A percentile compares a stretch with the other conserved stretches of the same genome.
Conservation (phyloP, 2,888 invertebrate genomes). For the Oscheius myriophilus region DNA sequence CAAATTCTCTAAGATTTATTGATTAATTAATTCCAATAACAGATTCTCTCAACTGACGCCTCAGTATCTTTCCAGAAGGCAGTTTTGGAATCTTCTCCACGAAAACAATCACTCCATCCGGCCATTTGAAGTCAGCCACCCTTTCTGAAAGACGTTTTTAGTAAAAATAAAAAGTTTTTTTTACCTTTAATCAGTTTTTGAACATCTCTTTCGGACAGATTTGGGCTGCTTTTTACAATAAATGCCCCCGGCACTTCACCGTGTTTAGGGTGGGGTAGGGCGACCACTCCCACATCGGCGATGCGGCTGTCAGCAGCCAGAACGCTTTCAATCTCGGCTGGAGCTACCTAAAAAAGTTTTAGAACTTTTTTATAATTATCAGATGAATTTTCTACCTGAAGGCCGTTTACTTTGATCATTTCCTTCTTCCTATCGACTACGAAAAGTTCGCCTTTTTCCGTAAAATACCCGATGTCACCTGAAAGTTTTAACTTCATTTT, state of each 20-base stretch:
- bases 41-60: too few relatives aligned
- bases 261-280: constrained; percentile 40
- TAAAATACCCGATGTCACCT: constrained; percentile 54
- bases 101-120: too few relatives aligned
- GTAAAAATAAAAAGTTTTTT: too few relatives aligned
- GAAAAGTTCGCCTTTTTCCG: constrained; percentile 52
- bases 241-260: constrained; percentile 49
- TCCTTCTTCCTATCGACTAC: constrained; percentile 67
- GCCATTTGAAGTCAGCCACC: too few relatives aligned
- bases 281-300: constrained; percentile 84
- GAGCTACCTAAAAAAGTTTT: constrained; percentile 77
- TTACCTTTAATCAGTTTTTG: too few relatives aligned
- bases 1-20: too few relatives aligned
- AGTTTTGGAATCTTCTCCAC: too few relatives aligned
- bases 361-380: background rate
- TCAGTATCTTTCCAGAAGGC: too few relatives aligned
- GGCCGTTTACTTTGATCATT: constrained; percentile 66
- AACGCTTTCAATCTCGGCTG: constrained; percentile 86
- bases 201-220: too few relatives aligned
- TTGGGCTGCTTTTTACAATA: constrained; percentile 31
- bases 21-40: too few relatives aligned
- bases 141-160: too few relatives aligned
- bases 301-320: constrained; percentile 80
- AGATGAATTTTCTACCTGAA: constrained; percentile 45
- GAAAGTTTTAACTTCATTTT: too few relatives aligned